Evolutionary conservation across 2,797 vertebrate species (phyloP), one percentile per base, ranked within the genome.

Genomic region (Pseudotriccus pelzelni): DNA sequence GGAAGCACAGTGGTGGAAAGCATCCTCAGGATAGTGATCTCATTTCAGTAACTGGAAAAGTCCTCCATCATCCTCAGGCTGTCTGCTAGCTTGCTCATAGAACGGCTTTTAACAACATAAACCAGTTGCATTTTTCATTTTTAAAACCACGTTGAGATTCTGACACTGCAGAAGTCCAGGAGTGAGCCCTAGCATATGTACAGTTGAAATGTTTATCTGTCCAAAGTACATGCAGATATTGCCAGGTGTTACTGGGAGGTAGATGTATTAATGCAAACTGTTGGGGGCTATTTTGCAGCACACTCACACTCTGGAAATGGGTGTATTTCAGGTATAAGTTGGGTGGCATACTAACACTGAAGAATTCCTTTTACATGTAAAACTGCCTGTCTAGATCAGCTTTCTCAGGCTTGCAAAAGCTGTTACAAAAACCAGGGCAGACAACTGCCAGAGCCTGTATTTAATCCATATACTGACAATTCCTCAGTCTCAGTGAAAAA

Each of bases 131-230:
- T 19, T 37, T 62, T 67, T 69, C 23, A 34, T 64, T 72, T 72
- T 44, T 47, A 9, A 78, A 75, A 43, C 2, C 0, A 0, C 16
- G 5, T 18, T 72, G 53, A 56, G 32, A 60, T 46, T 78, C 41
- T 78, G 69, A 32, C 14, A 34, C 28, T 34, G 19, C 32, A 63
- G 50, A 24, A 18, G 28, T 55, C 14, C 60, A 46, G 22, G 32
- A 55, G 5, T 6, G 22, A 84, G 6, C 12, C 6, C 3, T 36
- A 46, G 18, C 39, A 9, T 9, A 25, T 1, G 19, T 5, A 59
- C 3, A 72, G 22, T 37, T 53, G 24, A 50, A 81, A 41, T 9
- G 5, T 59, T 64, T 44, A 21, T 55, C n/a, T 41, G 9, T 36
- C 60, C 44, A 68, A 80, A 70, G 41, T n/a, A 47, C 23, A 32